Evolutionary conservation across 2,888 invertebrate species (phyloP).

Genomic region (Trichopria drosophilae): DNA sequence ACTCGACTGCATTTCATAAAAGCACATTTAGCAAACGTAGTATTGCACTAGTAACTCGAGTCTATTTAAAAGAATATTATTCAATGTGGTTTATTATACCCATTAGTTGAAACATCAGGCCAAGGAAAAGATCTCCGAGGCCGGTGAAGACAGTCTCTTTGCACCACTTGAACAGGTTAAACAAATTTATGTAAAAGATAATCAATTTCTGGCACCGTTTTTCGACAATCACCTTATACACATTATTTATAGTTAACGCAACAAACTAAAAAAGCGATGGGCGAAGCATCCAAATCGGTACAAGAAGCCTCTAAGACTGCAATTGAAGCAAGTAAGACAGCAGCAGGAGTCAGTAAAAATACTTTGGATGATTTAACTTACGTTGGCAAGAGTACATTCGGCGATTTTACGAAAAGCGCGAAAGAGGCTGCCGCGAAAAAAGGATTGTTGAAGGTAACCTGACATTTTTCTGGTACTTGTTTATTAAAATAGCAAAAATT

Average conservation of each 20-base stretch:
- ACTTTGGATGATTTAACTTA: slow-evolving; percentile 86
- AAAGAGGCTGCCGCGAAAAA: slow-evolving; percentile 86
- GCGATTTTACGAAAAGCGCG: slow-evolving; percentile 88
- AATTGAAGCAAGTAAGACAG: slow-evolving; percentile 83
- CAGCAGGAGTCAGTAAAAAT: slow-evolving; percentile 84
- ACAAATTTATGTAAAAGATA: slow-evolving; percentile 6
- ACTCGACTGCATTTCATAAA: no score
- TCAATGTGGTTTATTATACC: slow-evolving; percentile 21
- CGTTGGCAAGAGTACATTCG: slow-evolving; percentile 86
- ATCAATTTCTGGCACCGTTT: no score
- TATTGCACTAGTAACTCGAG: no score
- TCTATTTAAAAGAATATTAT: background rate
- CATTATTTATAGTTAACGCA: slow-evolving; percentile 69
- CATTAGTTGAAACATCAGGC: slow-evolving; percentile 69
- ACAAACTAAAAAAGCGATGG: slow-evolving; percentile 86
- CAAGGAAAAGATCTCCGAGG: slow-evolving; percentile 67
- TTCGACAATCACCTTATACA: background rate
- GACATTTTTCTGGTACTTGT: background rate
- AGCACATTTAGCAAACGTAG: no score
- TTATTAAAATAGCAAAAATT: background rate
- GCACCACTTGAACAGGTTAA: slow-evolving; percentile 82
- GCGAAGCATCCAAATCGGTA: slow-evolving; percentile 77
- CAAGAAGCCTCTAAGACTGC: slow-evolving; percentile 85
- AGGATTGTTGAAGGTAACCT: slow-evolving; percentile 74
- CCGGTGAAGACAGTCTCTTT: slow-evolving; percentile 74